Evolutionary conservation across 2,888 invertebrate species (phyloP), one percentile per base, ranked within the genome.

Genomic region (Perizoma affinitatum): DNA sequence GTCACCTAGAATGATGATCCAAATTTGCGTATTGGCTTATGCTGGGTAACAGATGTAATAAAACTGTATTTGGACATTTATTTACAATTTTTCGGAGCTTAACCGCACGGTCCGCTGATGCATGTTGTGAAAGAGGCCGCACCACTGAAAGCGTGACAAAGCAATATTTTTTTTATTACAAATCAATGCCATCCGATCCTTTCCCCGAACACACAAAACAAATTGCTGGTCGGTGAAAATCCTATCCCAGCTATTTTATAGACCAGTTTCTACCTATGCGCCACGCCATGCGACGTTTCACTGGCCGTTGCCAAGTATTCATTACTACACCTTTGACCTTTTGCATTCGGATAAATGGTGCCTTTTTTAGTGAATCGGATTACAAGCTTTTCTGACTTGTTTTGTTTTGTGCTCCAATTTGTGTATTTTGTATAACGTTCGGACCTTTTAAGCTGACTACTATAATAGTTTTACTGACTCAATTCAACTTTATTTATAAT

Each of bases 91-190:
- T 71, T 69, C 54, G 60, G 68, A 65, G 57, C 68, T 78, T 72
- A 75, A 73, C 74, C 43, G 60, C 66, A 61, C 60, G 63, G 67
- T 66, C 67, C 63, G 68, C 65, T 73, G 72, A 70, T 69, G 71
- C 65, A 69, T 64, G 73, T 77, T 78, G 73, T 82, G 76, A 82
- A 82, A 82, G 78, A 82, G 76, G 70, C 73, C 71, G 72, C 70
- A 73, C 74, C 75, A 77, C 78, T 79, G 78, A 83, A 83, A 84
- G 76, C 83, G 82, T 87, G 85, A 87, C 84, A 79, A 75, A 77
- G 81, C 83, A 79, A 81, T 83, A 82, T 84, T 87, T 86, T 22
- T 22, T 86, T 86, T 86, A 84, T 86, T 83, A 77, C 82, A 82
- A 86, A 87, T 84, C 85, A 84, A 86, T 86, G 82, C 73, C 78